These are phyloP conservation scores for Alosa alosa DNA, from an alignment of 2,113 vertebrate species.

Conservation along the genomic window DNA sequence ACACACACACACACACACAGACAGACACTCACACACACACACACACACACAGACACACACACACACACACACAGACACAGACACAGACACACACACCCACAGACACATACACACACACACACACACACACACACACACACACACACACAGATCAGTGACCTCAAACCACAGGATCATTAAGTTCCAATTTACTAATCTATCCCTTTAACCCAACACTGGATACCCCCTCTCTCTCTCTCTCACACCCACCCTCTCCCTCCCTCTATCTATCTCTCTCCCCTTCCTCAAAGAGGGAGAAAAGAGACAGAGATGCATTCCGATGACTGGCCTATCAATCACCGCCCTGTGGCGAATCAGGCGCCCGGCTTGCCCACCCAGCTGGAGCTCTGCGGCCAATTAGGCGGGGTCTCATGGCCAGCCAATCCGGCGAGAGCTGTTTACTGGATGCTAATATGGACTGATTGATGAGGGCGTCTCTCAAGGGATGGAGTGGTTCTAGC, in stretches of 20 bases:
- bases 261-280: background rate
- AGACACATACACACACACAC: slow-evolving; percentile 28
- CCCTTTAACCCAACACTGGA: slow-evolving; percentile 41
- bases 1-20: background rate
- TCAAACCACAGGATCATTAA: slow-evolving; percentile 50
- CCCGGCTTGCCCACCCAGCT: slow-evolving; percentile 27
- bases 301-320: slow-evolving; percentile 6
- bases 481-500: background rate
- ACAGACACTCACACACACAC: slow-evolving; percentile 4
- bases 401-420: slow-evolving; percentile 44
- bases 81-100: background rate
- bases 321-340: slow-evolving; percentile 42
- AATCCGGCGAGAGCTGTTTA: slow-evolving; percentile 28
- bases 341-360: slow-evolving; percentile 28
- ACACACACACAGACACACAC: slow-evolving; percentile 21
- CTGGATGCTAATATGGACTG: slow-evolving; percentile 36
- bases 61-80: background rate
- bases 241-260: background rate
- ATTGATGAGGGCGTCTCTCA: slow-evolving; percentile 29
- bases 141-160: slow-evolving; percentile 41
- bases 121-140: slow-evolving; percentile 46
- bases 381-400: slow-evolving; percentile 43
- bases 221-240: background rate
- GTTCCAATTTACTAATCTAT: slow-evolving; percentile 48
- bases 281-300: background rate